Conservation (phyloP, 1,140 invertebrate genomes). For the Drosophila auraria region DNA sequence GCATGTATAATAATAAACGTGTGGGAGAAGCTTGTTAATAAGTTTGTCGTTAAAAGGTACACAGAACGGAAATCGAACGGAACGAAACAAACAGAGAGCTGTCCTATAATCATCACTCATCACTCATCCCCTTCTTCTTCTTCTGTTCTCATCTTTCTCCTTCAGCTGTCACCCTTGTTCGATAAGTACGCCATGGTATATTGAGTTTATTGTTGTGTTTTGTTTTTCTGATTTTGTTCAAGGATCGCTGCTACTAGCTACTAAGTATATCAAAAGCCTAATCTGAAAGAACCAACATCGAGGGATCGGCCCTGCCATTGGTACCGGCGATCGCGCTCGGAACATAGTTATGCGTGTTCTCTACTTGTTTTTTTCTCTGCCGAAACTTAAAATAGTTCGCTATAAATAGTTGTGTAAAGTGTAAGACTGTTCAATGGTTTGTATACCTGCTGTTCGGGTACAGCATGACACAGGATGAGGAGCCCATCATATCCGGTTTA, state of each 20-base stretch:
- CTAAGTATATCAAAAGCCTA: slow-evolving; percentile 51
- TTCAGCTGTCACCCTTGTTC: slow-evolving; percentile 18
- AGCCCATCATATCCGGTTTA: slow-evolving; percentile 28
- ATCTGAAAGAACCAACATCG: slow-evolving; percentile 35
- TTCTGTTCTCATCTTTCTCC: slow-evolving; percentile 19
- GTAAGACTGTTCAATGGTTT: slow-evolving; percentile 69
- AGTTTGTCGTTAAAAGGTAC: slow-evolving; percentile 59
- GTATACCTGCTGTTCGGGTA: slow-evolving; percentile 81
- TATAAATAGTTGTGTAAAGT: slow-evolving; percentile 70
- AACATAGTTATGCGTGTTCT: slow-evolving; percentile 51
- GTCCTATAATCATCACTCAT: slow-evolving; percentile 5
- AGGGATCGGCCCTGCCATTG: background rate
- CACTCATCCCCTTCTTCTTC: background rate
- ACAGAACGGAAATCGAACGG: slow-evolving; percentile 64
- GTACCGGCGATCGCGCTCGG: slow-evolving; percentile 1
- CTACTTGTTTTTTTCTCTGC: slow-evolving; percentile 43
- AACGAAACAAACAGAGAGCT: slow-evolving; percentile 38
- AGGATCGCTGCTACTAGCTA: slow-evolving; percentile 38
- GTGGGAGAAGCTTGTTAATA: slow-evolving; percentile 80
- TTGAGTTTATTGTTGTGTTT: slow-evolving; percentile 46
- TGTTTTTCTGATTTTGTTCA: slow-evolving; percentile 43
- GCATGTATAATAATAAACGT: slow-evolving; percentile 78
- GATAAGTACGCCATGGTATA: slow-evolving; percentile 37
- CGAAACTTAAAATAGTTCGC: slow-evolving; percentile 77
- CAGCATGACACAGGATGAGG: slow-evolving; percentile 65